Evolutionary conservation across 2,113 vertebrate species (phyloP).

Genomic region (Zapornia atra): DNA sequence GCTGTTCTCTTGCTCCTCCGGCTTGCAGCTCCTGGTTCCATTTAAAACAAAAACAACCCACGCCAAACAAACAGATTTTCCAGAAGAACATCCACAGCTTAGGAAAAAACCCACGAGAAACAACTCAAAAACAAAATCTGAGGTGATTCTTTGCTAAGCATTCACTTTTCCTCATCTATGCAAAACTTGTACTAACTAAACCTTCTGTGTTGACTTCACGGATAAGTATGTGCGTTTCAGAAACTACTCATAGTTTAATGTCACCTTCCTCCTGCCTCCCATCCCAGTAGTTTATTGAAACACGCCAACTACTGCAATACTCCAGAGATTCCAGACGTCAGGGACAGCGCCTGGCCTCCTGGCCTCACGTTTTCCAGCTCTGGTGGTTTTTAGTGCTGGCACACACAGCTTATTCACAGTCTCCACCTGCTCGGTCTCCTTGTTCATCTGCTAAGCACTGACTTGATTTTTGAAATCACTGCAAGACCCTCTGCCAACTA

Average conservation of each 20-base stretch:
- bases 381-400: neutral
- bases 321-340: neutral
- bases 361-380: neutral
- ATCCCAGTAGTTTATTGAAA: neutral
- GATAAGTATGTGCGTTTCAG: neutral
- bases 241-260: neutral
- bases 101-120: neutral
- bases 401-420: neutral
- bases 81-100: neutral
- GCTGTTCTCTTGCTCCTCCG: neutral
- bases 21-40: neutral
- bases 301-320: neutral
- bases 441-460: neutral
- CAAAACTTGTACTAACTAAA: neutral
- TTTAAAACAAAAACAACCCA: neutral
- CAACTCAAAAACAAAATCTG: neutral
- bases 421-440: neutral
- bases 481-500: neutral
- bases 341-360: neutral
- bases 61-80: neutral
- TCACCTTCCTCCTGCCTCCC: neutral
- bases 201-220: accelerated
- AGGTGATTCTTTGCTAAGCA: neutral
- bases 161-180: neutral
- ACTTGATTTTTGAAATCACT: neutral